Percentiles rank a stretch among this genome's conserved stretches.
phyloP scores from a whole-genome alignment of 2,888 invertebrate genomes.

The Thereva nobilitata region DNA sequence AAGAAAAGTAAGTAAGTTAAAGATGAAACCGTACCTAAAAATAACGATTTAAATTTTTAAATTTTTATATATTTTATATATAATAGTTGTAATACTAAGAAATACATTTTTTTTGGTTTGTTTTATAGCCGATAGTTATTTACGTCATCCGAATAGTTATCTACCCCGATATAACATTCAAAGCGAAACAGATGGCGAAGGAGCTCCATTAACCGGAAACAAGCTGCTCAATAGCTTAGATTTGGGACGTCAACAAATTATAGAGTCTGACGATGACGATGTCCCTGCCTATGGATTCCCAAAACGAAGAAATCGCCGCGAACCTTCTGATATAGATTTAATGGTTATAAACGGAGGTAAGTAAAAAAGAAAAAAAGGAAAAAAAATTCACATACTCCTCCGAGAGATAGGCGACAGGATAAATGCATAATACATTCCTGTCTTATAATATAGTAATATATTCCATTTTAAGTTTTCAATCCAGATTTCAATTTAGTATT shows the following conservation, averaged over 20 bases:
- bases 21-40: background rate
- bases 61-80: background rate
- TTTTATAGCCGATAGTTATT: constrained; percentile 67
- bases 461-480: too few relatives aligned
- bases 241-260: constrained; percentile 46
- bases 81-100: background rate
- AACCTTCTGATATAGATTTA: constrained; percentile 48
- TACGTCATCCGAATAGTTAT: constrained; percentile 83
- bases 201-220: constrained; percentile 47
- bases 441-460: too few relatives aligned
- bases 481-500: too few relatives aligned
- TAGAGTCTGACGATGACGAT: constrained; percentile 55
- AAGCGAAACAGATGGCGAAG: constrained; percentile 67
- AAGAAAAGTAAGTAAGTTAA: constrained; percentile 57
- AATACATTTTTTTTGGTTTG: background rate
- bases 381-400: too few relatives aligned
- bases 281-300: constrained; percentile 62
- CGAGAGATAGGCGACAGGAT: too few relatives aligned
- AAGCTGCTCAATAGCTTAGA: constrained; percentile 46
- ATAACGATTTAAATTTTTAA: background rate
- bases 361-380: background rate
- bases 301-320: constrained; percentile 56
- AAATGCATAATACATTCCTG: too few relatives aligned
- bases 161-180: constrained; percentile 72
- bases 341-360: constrained; percentile 46